Evolutionary conservation across 2,888 invertebrate genomes (phyloP), one percentile per base, ranked within the genome.

Genomic region (Sepioteuthis lessoniana): DNA sequence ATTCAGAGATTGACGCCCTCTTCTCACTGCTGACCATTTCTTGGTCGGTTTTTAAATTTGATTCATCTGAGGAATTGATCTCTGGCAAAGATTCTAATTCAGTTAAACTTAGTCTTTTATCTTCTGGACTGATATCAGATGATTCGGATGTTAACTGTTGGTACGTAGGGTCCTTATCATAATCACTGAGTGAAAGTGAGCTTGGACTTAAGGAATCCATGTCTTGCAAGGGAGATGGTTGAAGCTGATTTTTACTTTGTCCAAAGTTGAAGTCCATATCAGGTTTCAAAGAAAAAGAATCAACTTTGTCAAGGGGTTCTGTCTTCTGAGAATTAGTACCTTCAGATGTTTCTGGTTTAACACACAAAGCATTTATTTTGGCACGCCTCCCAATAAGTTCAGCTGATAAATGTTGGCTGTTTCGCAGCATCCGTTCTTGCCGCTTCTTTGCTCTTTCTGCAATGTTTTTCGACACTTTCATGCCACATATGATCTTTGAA

Each of bases 361-460:
- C 3, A 47, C 42, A 47, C 42, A 92, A 31, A 1, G 47, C 47
- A n/a, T 31, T 92, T 19, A 42, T 28, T 92, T 92, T 92, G 21
- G 92, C 46, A 42, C 5, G 42, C 35, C 47, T 31, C 19, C 92
- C 92, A 92, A 92, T 92, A 46, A 46, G 47, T 19, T 92, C 92
- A 28, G 92, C 92, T 5, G 92, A 92, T 92, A 92, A 37, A 47
- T 92, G 92, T n/a, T 92, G 92, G 8, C 92, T 92, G n/a, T 92
- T 92, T 13, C 92, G 92, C 21, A 92, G 42, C 92, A 92, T 92
- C 31, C 92, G 42, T 92, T 92, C 92, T 92, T 92, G 92, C 31
- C 92, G 92, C 13, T 92, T 92, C 35, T 92, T 92, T 31, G 92
- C 42, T 10, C 92, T 38, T 31, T 92, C 92, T 8, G 92, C 38